These are phyloP conservation scores for Seriola quinqueradiata DNA, from an alignment of 2,113 vertebrate genomes.

Conservation along the genomic window DNA sequence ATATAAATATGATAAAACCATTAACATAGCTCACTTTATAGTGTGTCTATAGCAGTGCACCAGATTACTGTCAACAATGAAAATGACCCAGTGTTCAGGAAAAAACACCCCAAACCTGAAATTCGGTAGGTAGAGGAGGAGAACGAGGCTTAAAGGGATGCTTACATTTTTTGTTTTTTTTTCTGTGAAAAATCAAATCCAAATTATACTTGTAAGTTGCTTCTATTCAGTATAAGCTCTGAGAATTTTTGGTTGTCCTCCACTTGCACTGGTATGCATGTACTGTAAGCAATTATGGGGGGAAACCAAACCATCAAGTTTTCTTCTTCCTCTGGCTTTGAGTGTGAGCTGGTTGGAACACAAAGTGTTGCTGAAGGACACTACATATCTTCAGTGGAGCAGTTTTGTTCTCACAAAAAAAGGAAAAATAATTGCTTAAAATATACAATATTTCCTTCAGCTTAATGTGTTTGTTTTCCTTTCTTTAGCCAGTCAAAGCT, in stretches of 20 bases:
- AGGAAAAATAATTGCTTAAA: not conserved
- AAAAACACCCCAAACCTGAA: not conserved
- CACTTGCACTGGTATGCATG: not conserved
- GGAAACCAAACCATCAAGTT: not conserved
- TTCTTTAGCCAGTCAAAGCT: not conserved
- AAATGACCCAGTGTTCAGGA: not conserved
- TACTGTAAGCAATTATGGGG: not conserved
- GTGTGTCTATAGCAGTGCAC: not conserved
- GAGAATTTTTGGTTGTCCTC: not conserved
- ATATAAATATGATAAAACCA: slow-evolving; percentile 9
- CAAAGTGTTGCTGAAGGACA: slow-evolving; percentile 2
- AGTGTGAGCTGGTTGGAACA: not conserved
- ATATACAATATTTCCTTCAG: not conserved
- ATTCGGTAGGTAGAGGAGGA: not conserved
- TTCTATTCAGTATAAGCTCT: not conserved
- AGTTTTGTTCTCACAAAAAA: not conserved
- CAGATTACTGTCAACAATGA: not conserved
- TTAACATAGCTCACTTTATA: not conserved
- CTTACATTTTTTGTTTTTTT: not conserved
- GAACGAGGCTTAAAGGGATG: not conserved
- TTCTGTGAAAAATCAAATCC: not conserved
- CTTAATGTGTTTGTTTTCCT: not conserved
- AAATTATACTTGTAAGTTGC: slow-evolving; percentile 1
- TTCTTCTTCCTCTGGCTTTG: not conserved
- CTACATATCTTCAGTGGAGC: not conserved